Evolutionary conservation across 2,113 vertebrate species (phyloP), one percentile per base, ranked within the genome.

Genomic region (Ameiurus melas): DNA sequence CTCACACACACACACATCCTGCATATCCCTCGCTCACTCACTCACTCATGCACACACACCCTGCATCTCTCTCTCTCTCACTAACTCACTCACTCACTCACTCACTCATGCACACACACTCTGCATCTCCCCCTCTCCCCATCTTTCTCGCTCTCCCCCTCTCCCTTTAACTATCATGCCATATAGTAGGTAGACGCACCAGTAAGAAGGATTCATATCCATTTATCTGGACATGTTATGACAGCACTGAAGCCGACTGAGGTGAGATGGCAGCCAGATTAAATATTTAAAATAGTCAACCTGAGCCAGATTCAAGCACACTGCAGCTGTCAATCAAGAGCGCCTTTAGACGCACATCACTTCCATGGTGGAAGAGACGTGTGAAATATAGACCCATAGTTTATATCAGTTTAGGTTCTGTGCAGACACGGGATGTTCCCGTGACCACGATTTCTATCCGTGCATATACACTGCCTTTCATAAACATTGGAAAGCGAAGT

Each of bases 261-360:
- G n/a, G 78, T 62, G 77, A 81, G 43, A 60, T 60, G 39, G 77
- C 16, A 85, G 16, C 22, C n/a, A 68, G 62, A 86, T 83, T 33
- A 89, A 89, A 88, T 81, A 89, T 89, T 85, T 68, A 85, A 68
- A 71, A 79, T 79, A 85, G 84, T 60, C 51, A 60, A 58, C 62
- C 83, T 84, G 58, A 53, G 53, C 30, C 16, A 22, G 53, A 81
- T 58, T 58, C 79, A 58, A 81, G 43, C 57, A 33, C 55, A 19
- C 43, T 39, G 62, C 86, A 70, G 62, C 86, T 70, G 86, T 70
- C 86, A 80, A 22, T 87, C 77, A 70, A 1, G 77, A 53, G 4
- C 17, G 22, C 9, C 36, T 19, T 77, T 78, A 77, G 73, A 79
- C 27, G 51, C 58, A 66, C 58, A 36, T 43, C 27, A 53, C 58